These are phyloP conservation scores for Mythimna impura DNA, from an alignment of 2,888 invertebrate genomes.

Conservation along the genomic window DNA sequence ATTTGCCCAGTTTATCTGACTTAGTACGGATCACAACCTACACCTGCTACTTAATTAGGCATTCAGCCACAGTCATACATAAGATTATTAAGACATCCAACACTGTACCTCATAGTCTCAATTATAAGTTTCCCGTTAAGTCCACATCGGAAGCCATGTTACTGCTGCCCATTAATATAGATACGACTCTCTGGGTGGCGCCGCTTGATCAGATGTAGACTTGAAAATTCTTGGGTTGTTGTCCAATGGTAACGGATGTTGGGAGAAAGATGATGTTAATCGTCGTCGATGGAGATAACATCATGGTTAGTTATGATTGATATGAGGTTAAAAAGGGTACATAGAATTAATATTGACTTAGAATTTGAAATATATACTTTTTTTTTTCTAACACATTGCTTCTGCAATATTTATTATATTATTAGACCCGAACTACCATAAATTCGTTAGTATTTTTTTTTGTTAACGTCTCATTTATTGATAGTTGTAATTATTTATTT, in stretches of 20 bases:
- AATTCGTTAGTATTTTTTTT: too few relatives aligned
- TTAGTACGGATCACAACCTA: neutral
- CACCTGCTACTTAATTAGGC: conserved; percentile 3
- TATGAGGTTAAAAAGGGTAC: neutral
- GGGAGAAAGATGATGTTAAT: neutral
- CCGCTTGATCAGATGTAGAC: conserved; percentile 23
- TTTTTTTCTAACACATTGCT: too few relatives aligned
- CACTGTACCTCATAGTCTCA: conserved; percentile 23
- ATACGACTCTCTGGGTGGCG: conserved; percentile 51
- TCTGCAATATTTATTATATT: too few relatives aligned
- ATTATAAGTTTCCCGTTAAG: conserved; percentile 44
- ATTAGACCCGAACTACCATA: too few relatives aligned
- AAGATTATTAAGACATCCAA: conserved; percentile 30
- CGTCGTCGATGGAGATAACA: neutral
- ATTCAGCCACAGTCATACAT: conserved; percentile 7
- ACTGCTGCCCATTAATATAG: conserved; percentile 37
- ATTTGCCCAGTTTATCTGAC: too few relatives aligned
- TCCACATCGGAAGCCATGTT: conserved; percentile 30
- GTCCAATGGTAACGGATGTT: conserved; percentile 34
- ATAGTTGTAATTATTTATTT: too few relatives aligned
- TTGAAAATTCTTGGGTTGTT: conserved; percentile 31
- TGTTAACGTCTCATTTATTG: too few relatives aligned
- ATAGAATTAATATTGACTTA: too few relatives aligned
- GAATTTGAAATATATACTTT: too few relatives aligned
- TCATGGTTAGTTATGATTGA: conserved; percentile 9